These are phyloP conservation scores for Nasua narica DNA, from an alignment of 2,797 vertebrate species.

Conservation along the genomic window DNA sequence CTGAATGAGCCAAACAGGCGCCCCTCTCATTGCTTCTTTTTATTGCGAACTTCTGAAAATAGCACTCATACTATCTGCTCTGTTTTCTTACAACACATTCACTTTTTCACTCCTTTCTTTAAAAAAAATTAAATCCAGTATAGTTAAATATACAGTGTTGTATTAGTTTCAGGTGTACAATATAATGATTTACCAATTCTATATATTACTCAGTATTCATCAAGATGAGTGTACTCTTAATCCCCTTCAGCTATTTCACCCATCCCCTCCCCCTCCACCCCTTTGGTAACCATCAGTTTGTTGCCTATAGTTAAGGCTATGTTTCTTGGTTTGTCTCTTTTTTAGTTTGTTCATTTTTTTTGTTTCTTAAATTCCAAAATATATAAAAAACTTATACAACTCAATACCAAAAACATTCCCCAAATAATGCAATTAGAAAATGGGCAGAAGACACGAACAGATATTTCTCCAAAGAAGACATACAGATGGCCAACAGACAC, in stretches of 20 bases:
- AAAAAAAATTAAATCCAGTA: neutral
- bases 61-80: neutral
- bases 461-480: neutral
- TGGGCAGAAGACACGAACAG: neutral
- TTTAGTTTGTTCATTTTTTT: neutral
- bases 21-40: constrained; percentile 5
- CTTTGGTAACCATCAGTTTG: neutral
- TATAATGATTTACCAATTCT: neutral
- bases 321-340: neutral
- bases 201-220: neutral
- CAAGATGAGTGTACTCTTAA: neutral
- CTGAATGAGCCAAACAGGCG: neutral
- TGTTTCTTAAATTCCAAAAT: neutral
- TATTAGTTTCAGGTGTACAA: neutral
- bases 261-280: neutral
- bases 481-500: neutral
- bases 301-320: neutral
- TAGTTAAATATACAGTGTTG: neutral
- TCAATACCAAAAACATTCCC: neutral
- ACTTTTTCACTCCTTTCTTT: neutral
- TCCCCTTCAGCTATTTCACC: neutral
- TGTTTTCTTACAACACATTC: constrained; percentile 16
- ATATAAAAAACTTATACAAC: neutral
- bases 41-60: constrained; percentile 9
- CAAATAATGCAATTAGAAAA: neutral